A percentile compares a stretch with the other conserved stretches of the same genome.
Evolutionary conservation across 2,797 vertebrate species (phyloP).

Genomic region (Acanthis flammea): DNA sequence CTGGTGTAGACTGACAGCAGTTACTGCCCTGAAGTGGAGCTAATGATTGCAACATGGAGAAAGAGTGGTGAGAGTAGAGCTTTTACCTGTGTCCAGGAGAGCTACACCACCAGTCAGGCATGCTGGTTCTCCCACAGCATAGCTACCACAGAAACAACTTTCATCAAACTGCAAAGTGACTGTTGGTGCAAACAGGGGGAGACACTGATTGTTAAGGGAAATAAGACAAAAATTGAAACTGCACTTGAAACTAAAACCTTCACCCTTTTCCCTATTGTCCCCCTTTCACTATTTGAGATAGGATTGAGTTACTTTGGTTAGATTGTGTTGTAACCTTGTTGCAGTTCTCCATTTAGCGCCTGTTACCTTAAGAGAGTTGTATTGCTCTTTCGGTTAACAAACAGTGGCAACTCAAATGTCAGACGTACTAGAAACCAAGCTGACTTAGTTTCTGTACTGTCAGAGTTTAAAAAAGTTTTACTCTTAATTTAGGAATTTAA

Average conservation of each 20-base stretch:
- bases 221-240: not conserved
- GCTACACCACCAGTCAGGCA: not conserved
- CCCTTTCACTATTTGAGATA: not conserved
- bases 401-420: not conserved
- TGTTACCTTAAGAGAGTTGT: not conserved
- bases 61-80: not conserved
- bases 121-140: not conserved
- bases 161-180: not conserved
- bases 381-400: not conserved
- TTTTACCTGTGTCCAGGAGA: not conserved
- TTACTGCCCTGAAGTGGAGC: not conserved
- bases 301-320: not conserved
- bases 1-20: not conserved
- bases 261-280: not conserved
- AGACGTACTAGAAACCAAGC: not conserved
- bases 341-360: not conserved
- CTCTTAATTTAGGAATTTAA: not conserved
- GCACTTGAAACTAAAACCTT: not conserved
- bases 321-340: not conserved
- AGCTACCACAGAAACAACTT: not conserved
- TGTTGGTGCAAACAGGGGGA: not conserved
- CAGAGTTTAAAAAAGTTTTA: not conserved
- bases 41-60: not conserved
- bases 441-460: not conserved
- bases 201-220: not conserved